Base-by-base conservation (phyloP, 2,888 invertebrate species). In the Agriopis leucophaearia region DNA sequence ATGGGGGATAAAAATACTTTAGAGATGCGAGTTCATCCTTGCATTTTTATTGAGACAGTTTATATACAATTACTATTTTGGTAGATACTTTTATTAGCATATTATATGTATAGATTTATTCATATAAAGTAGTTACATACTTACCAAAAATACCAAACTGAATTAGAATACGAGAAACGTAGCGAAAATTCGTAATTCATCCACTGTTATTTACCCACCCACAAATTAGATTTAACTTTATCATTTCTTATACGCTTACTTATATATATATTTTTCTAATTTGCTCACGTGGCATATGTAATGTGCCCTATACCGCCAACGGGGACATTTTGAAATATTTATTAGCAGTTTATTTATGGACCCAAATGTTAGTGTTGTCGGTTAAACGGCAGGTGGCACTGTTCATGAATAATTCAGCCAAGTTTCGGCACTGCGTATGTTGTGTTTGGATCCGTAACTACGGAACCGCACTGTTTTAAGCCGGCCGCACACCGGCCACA, bases 331-430 rank as follows among this genome's bases (percentile, higher is more conserved):
- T 72, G 63, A 77, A 81, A 79, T 79, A 82, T 83, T 79, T 81
- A 80, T 75, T 77, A 77, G 74, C 59, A 56, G 72, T 73, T 75
- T 77, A 80, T 79, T 78, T 78, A 78, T 76, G 76, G 69, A 65
- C 74, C 81, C 81, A 82, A 83, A 82, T 81, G 86, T 82, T 85
- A 82, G 83, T 86, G 50, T 78, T 78, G 86, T 81, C 88, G 82
- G 88, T 88, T 88, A 78, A 78, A 64, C 78, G 80, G 82, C 88
- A 89, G 88, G 88, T 88, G 88, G 87, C 84, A 78, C 63, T 77
- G 78, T 74, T 79, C 76, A 88, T 88, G 87, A 86, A 88, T 88
- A 74, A 88, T 88, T 87, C 85, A 75, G 58, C 3, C 54, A 27
- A 48, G 72, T 75, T 75, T 76, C 73, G 74, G 69, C 65, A 65